phyloP scores from a whole-genome alignment of 2,888 invertebrate genomes.

The Nomada fucata region DNA sequence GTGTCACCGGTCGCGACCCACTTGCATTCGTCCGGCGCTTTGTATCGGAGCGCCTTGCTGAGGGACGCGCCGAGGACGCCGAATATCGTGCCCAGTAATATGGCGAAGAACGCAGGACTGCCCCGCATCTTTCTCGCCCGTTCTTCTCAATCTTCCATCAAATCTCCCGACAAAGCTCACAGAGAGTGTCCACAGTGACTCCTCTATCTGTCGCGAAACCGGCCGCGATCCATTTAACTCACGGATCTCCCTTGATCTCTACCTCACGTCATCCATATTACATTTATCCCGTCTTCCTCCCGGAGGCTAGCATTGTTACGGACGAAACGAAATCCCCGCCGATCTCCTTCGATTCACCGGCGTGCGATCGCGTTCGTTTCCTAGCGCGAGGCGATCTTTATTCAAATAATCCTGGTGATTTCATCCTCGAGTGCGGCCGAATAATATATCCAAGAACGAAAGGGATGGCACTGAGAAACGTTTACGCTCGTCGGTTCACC shows the following conservation, averaged over 20 bases:
- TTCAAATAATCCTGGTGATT: constrained; percentile 59
- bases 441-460: neutral
- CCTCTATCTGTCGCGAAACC: constrained; percentile 57
- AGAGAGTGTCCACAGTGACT: neutral
- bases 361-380: neutral
- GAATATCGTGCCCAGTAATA: constrained; percentile 87
- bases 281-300: constrained; percentile 9
- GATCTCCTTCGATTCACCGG: neutral
- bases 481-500: constrained; percentile 52
- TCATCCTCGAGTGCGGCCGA: constrained; percentile 45
- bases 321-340: neutral
- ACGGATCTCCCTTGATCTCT: constrained; percentile 37
- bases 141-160: constrained; percentile 66
- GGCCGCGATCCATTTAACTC: constrained; percentile 69
- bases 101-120: constrained; percentile 86
- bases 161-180: constrained; percentile 39
- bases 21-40: constrained; percentile 92
- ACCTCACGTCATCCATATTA: constrained; percentile 66
- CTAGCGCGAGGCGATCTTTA: constrained; percentile 16
- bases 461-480: constrained; percentile 16
- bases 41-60: constrained; percentile 88
- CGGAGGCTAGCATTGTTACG: constrained; percentile 19
- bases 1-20: constrained; percentile 90
- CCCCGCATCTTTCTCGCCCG: constrained; percentile 81
- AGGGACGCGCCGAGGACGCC: constrained; percentile 87